phyloP scores from a whole-genome alignment of 2,888 invertebrate genomes.

The Tenthredo amoena region DNA sequence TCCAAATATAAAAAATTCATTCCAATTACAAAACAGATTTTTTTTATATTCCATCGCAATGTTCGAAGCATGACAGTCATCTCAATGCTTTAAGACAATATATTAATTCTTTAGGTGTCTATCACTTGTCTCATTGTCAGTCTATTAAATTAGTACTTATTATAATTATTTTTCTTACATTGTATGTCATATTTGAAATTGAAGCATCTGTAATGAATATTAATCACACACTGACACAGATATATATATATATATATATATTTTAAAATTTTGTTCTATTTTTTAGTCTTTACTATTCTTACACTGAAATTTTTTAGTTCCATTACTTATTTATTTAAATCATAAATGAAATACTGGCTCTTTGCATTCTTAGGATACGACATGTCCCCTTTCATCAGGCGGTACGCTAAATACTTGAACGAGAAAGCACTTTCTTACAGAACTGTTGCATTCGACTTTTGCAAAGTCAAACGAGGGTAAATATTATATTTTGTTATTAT shows the following conservation, averaged over 20 bases:
- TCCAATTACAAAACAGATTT: background rate
- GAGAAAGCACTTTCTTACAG: conserved; percentile 99
- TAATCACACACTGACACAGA: conserved; percentile 36
- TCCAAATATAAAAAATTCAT: background rate
- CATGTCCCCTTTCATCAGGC: conserved; percentile 99
- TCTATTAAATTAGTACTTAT: background rate
- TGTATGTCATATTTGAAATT: background rate
- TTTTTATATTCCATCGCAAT: background rate
- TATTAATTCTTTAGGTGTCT: background rate
- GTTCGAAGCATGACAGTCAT: background rate
- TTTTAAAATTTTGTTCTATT: conserved; percentile 56
- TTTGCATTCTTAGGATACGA: conserved; percentile 91
- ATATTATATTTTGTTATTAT: conserved; percentile 67
- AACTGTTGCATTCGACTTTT: conserved; percentile 99
- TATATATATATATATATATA: conserved; percentile 27
- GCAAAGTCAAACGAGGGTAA: conserved; percentile 99
- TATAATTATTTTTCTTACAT: background rate
- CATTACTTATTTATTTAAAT: background rate
- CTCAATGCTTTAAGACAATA: background rate
- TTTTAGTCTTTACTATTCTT: conserved; percentile 49
- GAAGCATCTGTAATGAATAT: background rate
- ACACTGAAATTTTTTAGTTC: background rate
- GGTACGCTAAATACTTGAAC: conserved; percentile 99
- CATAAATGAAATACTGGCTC: background rate
- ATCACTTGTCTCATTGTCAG: conserved; percentile 10